Evolutionary conservation across 2,797 vertebrate genomes (phyloP).

Genomic region (Neosalanx taihuensis): DNA sequence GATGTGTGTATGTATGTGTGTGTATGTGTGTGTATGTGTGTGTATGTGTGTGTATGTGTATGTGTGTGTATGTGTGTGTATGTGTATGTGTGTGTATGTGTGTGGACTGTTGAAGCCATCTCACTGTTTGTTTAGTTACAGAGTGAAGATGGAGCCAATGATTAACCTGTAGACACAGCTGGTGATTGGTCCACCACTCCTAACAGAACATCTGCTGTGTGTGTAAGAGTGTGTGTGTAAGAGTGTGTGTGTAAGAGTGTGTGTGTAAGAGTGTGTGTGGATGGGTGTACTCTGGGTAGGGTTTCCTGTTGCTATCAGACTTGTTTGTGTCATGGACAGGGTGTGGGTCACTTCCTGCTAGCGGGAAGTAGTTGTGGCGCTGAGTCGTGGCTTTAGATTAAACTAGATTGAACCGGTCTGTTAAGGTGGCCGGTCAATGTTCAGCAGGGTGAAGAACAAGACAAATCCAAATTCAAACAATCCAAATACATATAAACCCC

Average conservation of each 20-base stretch:
- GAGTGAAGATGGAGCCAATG: no score
- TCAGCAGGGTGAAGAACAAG: conserved; percentile 6
- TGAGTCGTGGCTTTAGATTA: conserved; percentile 16
- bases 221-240: not conserved
- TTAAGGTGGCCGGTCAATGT: not conserved
- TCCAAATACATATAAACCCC: no score
- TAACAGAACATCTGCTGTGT: not conserved
- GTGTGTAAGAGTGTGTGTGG: not conserved
- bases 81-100: not conserved
- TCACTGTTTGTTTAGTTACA: not conserved
- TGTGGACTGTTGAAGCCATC: not conserved
- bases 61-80: not conserved
- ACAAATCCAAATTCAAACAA: not conserved
- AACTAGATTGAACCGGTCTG: conserved; percentile 11
- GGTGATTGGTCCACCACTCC: no score
- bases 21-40: not conserved
- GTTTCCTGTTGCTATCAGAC: conserved; percentile 32
- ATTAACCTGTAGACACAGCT: no score
- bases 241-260: not conserved
- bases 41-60: not conserved
- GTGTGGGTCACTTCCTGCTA: conserved; percentile 21
- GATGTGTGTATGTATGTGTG: not conserved
- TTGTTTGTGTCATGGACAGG: conserved; percentile 32
- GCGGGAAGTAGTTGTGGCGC: conserved; percentile 23
- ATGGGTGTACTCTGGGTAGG: conserved; percentile 4